Percentiles rank a stretch among this genome's conserved stretches.
Conservation (phyloP, 2,797 vertebrate genomes). For the Falco concolor region DNA sequence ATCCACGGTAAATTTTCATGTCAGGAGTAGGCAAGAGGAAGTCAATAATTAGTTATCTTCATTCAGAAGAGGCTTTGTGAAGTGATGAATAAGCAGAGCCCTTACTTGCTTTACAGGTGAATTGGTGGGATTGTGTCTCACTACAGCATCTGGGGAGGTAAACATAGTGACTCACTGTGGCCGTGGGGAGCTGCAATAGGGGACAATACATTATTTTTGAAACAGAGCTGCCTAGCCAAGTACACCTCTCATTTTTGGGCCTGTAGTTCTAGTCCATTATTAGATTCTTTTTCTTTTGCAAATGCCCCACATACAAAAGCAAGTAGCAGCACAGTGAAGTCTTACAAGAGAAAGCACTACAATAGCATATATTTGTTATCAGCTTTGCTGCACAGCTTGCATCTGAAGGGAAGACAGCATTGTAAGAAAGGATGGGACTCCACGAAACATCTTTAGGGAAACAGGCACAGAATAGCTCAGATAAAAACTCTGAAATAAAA, state of each 20-base stretch:
- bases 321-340: not conserved
- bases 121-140: not conserved
- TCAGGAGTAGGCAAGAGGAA: not conserved
- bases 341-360: not conserved
- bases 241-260: not conserved
- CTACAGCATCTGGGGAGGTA: not conserved
- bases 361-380: not conserved
- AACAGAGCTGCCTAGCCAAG: not conserved
- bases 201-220: not conserved
- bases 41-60: not conserved
- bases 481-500: not conserved
- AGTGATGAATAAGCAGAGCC: not conserved
- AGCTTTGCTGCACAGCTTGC: not conserved
- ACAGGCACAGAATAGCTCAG: not conserved
- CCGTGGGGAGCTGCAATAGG: not conserved
- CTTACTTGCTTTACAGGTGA: not conserved
- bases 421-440: not conserved
- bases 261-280: not conserved
- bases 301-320: not conserved
- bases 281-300: not conserved
- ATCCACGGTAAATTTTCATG: not conserved
- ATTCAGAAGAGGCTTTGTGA: not conserved
- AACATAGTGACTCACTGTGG: not conserved
- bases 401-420: not conserved
- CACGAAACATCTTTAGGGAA: not conserved